A percentile compares a stretch with the other conserved stretches of the same genome.
These are phyloP conservation scores for Caenorhabditis sp. DNA, from an alignment of 2,888 invertebrate genomes.

Conservation along the genomic window DNA sequence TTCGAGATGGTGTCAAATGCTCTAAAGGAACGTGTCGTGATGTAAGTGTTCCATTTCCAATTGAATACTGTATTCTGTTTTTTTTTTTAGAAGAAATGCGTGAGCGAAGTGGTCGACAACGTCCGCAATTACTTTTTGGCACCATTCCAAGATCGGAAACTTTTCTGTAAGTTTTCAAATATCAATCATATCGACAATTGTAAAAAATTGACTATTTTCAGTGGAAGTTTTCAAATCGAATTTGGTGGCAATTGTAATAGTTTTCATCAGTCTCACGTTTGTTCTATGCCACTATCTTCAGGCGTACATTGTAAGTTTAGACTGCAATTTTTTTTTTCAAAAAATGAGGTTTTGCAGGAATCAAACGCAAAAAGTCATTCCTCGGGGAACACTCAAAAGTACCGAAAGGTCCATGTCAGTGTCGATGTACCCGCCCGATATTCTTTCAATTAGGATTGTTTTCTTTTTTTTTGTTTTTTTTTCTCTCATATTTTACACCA, in stretches of 20 bases:
- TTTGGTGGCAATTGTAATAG: constrained; percentile 94
- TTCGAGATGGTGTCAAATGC: constrained; percentile 95
- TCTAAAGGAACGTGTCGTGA: constrained; percentile 93
- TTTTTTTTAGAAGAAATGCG: constrained; percentile 59
- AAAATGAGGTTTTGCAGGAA: constrained; percentile 1
- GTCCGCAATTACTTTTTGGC: constrained; percentile 54
- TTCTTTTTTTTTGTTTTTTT: neutral
- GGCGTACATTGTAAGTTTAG: neutral
- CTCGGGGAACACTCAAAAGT: neutral
- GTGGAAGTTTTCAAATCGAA: constrained; percentile 93
- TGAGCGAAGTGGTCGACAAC: constrained; percentile 62
- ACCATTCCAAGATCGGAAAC: constrained; percentile 38
- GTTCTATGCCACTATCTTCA: constrained; percentile 86
- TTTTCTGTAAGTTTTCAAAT: constrained; percentile 32
- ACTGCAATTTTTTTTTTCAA: too few species aligned
- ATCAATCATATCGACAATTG: too few species aligned
- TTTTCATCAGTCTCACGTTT: constrained; percentile 94
- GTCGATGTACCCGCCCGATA: constrained; percentile 1
- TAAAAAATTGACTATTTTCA: too few species aligned
- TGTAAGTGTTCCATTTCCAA: constrained; percentile 33
- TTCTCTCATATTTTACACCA: neutral
- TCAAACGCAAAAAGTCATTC: too few species aligned
- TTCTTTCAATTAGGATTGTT: constrained; percentile 3
- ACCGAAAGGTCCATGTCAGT: constrained; percentile 30
- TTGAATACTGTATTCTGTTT: neutral